Evolutionary conservation across 2,888 invertebrate genomes (phyloP), one percentile per base, ranked within the genome.

Genomic region (Mythimna vitellina): DNA sequence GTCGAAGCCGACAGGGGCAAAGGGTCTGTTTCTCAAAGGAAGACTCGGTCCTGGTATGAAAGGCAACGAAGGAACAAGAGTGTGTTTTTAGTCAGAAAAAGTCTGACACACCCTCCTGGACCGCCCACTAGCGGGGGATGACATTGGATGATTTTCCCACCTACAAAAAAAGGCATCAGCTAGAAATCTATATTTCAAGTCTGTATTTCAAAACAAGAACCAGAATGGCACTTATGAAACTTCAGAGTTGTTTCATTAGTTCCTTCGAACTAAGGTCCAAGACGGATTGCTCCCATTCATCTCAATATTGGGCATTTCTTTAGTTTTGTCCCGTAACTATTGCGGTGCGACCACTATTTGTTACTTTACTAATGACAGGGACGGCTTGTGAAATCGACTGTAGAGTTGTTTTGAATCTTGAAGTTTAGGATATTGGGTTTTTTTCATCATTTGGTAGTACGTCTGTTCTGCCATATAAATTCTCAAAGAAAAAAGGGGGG

Each of bases 251-350:
- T 84, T 85, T 78, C 71, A 79, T 82, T 81, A 75, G 65, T 73
- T 72, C 54, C 29, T 61, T 38, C 25, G 76, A 66, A 64, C 66
- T 76, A 62, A 61, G 74, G 73, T 77, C 66, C 54, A 68, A 88
- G 88, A 88, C 73, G 82, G 82, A 88, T 87, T 42, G 79, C 64
- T 22, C 56, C 80, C 83, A 88, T 88, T 86, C 78, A 82, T 88
- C 89, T 88, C 80, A 69, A 80, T 87, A 83, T 82, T 75, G 82
- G 83, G 73, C 76, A 76, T 81, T 84, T 85, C 84, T 82, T 82
- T 86, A 88, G 87, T 87, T 87, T 86, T 85, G 80, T 84, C 88
- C 82, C 68, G 68, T 73, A 65, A 76, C 80, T 77, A 68, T 73
- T 77, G 80, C 56, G 76, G 66, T 65, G 65, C 29, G 57, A 61